These are phyloP conservation scores for Ardeotis arabs DNA, from an alignment of 2,113 vertebrate genomes.

Conservation along the genomic window DNA sequence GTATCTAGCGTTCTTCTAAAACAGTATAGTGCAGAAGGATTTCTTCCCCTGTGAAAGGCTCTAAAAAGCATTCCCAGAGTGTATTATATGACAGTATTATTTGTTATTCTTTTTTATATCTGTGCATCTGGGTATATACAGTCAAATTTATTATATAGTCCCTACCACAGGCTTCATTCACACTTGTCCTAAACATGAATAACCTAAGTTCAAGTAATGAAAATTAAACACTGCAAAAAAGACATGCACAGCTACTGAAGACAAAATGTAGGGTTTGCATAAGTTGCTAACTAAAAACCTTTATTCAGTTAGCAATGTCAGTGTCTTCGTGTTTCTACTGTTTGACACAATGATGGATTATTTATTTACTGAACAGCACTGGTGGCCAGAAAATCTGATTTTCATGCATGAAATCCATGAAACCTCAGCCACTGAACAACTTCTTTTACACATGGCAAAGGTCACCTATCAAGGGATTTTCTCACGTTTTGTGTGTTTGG, in stretches of 20 bases:
- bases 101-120: neutral
- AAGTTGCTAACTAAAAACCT: slow-evolving; percentile 66
- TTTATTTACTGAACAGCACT: slow-evolving; percentile 86
- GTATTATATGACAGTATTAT: neutral
- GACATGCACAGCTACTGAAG: slow-evolving; percentile 1
- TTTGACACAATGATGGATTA: slow-evolving; percentile 91
- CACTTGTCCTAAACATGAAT: neutral
- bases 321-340: slow-evolving; percentile 75
- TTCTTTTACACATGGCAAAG: slow-evolving; percentile 84
- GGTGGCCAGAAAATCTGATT: slow-evolving; percentile 89
- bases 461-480: slow-evolving; percentile 85
- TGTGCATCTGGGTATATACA: neutral
- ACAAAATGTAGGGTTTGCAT: slow-evolving; percentile 55
- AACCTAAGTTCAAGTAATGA: slow-evolving; percentile 58
- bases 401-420: slow-evolving; percentile 88
- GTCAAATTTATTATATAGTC: neutral
- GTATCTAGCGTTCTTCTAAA: neutral
- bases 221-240: slow-evolving; percentile 40
- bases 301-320: slow-evolving; percentile 66
- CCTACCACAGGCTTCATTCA: neutral
- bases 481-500: slow-evolving; percentile 86
- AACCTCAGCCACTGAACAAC: slow-evolving; percentile 80
- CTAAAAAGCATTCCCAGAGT: neutral
- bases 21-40: neutral
- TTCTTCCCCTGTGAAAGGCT: neutral